Percentiles rank a stretch among this genome's conserved stretches.
Evolutionary conservation across 2,797 vertebrate genomes (phyloP).

Genomic region (Manis javanica): DNA sequence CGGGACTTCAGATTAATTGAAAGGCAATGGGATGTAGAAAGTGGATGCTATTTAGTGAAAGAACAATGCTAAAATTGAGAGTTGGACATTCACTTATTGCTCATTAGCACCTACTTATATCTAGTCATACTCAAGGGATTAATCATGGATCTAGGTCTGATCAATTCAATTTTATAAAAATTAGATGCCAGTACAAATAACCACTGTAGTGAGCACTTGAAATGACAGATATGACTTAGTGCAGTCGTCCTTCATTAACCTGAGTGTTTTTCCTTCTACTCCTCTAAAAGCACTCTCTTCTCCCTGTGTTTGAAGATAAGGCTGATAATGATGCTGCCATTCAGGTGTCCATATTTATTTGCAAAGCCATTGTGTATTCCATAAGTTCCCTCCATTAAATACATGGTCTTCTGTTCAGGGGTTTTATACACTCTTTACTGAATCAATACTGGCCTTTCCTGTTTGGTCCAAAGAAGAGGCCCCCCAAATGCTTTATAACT

Average conservation of each 20-base stretch:
- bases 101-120: conserved; percentile 56
- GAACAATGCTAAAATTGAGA: conserved; percentile 36
- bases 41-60: background rate
- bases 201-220: conserved; percentile 69
- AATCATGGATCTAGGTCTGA: conserved; percentile 66
- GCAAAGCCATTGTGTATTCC: conserved; percentile 26
- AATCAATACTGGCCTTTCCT: conserved; percentile 55
- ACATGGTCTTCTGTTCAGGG: conserved; percentile 23
- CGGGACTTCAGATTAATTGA: background rate
- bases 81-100: background rate
- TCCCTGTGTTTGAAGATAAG: conserved; percentile 41
- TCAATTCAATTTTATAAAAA: conserved; percentile 72
- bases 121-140: conserved; percentile 57
- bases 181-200: conserved; percentile 72
- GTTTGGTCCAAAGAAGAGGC: conserved; percentile 13
- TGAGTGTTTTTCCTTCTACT: conserved; percentile 47
- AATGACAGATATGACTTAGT: conserved; percentile 62
- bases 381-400: background rate
- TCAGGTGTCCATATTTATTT: conserved; percentile 64
- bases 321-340: conserved; percentile 52
- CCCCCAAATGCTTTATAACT: conserved; percentile 40
- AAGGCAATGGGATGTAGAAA: background rate
- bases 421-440: conserved; percentile 43
- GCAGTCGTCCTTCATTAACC: conserved; percentile 69
- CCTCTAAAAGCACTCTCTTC: conserved; percentile 47